Evolutionary conservation across 2,113 vertebrate species (phyloP).

Genomic region (Garra rufa): DNA sequence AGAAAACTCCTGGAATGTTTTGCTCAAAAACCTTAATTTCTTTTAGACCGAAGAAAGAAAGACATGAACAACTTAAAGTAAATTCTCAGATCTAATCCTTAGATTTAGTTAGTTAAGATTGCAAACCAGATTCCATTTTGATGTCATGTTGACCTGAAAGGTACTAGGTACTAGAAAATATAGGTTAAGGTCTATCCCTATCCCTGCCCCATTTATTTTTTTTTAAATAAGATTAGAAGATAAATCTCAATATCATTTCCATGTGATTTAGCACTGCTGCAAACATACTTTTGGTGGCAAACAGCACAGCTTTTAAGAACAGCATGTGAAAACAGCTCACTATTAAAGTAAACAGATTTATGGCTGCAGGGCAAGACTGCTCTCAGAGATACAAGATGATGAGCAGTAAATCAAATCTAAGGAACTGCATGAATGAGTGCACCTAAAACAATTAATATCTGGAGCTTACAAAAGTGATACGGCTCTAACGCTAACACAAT

Average conservation of each 20-base stretch:
- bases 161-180: not conserved
- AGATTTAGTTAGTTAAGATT: no score
- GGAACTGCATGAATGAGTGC: not conserved
- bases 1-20: no score
- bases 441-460: conserved; percentile 3
- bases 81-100: no score
- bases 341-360: conserved; percentile 32
- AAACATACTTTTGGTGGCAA: conserved; percentile 24
- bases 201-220: not conserved
- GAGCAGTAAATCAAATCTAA: conserved; percentile 12
- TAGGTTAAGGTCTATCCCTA: not conserved
- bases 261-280: not conserved
- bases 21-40: no score
- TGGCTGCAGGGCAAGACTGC: conserved; percentile 10
- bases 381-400: conserved; percentile 13
- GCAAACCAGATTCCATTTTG: not conserved
- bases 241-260: not conserved
- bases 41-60: no score
- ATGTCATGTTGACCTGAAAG: not conserved
- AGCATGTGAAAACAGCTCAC: not conserved
- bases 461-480: not conserved
- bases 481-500: not conserved
- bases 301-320: conserved; percentile 6
- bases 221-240: not conserved
- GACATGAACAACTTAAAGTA: no score